Evolutionary conservation across 2,797 vertebrate species (phyloP).

Genomic region (Borostomias antarcticus): DNA sequence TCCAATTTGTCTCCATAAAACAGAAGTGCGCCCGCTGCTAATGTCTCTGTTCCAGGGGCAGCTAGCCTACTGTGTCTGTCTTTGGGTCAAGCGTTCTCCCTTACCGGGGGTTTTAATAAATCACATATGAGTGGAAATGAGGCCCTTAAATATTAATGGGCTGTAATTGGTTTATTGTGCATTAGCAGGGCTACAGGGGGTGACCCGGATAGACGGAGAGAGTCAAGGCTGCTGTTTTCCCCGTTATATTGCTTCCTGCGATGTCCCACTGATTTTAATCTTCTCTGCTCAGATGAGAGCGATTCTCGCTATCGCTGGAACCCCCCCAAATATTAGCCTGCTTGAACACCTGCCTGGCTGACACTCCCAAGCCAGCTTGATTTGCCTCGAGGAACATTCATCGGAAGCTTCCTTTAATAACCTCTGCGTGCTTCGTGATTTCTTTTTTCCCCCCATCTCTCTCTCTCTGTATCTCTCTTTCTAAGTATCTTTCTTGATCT

Average conservation of each 20-base stretch:
- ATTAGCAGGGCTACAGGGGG: constrained; percentile 60
- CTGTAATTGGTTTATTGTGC: constrained; percentile 82
- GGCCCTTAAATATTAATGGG: constrained; percentile 81
- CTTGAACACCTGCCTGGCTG: constrained; percentile 70
- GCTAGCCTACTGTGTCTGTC: constrained; percentile 62
- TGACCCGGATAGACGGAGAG: constrained; percentile 56
- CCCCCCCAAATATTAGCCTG: constrained; percentile 73
- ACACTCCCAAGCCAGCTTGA: constrained; percentile 66
- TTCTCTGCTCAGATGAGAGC: constrained; percentile 80
- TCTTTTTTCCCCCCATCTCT: not conserved
- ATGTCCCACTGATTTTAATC: constrained; percentile 87
- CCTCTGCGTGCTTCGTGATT: not conserved
- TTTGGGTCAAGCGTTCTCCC: constrained; percentile 70
- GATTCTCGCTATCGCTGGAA: constrained; percentile 70
- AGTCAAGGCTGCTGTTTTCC: constrained; percentile 23
- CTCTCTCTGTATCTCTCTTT: not conserved
- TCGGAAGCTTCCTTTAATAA: constrained; percentile 53
- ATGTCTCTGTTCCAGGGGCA: constrained; percentile 66
- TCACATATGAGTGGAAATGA: constrained; percentile 77
- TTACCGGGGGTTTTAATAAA: constrained; percentile 75
- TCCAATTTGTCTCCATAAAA: constrained; percentile 80
- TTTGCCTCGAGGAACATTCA: constrained; percentile 64
- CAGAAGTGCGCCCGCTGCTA: constrained; percentile 68
- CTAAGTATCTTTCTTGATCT: not conserved
- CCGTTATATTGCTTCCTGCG: constrained; percentile 74